Evolutionary conservation across 2,797 vertebrate genomes (phyloP), one percentile per base, ranked within the genome.

Genomic region (Halcyon smyrnensis): DNA sequence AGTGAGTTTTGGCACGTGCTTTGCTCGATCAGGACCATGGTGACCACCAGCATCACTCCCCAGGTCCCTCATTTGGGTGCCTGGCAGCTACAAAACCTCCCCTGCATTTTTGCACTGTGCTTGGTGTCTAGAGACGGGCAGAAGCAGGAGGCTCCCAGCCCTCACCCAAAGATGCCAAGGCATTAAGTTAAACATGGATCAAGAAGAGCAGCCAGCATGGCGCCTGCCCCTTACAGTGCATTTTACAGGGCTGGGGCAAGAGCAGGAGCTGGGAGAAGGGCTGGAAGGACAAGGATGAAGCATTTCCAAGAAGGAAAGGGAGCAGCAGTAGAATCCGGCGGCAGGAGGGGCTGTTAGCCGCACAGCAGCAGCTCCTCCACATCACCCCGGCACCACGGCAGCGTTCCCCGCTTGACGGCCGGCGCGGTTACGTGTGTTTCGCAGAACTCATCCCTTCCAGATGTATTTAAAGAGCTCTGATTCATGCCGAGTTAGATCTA

Each of bases 151-250:
- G 45, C 3, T 60, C 5, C 30, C 43, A 1, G 63, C 0, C 2
- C 45, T 50, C 32, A 1, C 28, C 51, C 16, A 11, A 8, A 41
- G 36, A 5, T 19, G 25, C 63, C 4, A 18, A 65, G 80, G 5
- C 1, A 10, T 17, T 1, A 0, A 2, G 9, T 59, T 6, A 14
- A 79, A 37, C 12, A 0, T 8, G 0, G 18, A 16, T 3, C 3
- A 2, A 32, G 77, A 39, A 15, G 32, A 51, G n/a, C 25, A 28
- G 56, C n/a, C 2, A 2, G 20, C 6, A 12, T 0, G 2, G 71
- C 48, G 10, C 12, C 45, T 32, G 50, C 34, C 24, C 34, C 39
- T 15, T 60, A 3, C 50, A 6, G 74, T 34, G 53, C 41, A 19
- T 23, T 27, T 18, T 4, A 2, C 32, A 6, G 62, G 18, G 46